Base-by-base conservation (phyloP, 2,888 invertebrate genomes). In the Scrobipalpa costella region DNA sequence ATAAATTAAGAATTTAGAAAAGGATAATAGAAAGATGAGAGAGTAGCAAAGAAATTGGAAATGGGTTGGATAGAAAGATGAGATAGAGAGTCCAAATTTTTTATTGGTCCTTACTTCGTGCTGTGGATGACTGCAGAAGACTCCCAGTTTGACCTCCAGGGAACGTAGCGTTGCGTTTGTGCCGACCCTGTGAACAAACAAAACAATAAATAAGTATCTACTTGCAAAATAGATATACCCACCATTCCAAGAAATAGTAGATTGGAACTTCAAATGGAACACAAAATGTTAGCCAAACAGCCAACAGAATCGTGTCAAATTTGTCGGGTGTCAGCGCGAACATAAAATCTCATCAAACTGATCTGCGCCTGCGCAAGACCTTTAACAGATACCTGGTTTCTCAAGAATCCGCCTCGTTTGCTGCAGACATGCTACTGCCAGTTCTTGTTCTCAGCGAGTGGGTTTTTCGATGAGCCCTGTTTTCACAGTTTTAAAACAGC, bases 131-230 rank as follows among this genome's bases (percentile, higher is more conserved):
- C 77, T 94, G 94, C 68, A 93, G 85, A 62, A 94, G 86, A 69
- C 93, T 93, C 59, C 93, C 94, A 11, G 94, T 92, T 80, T 95
- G 95, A 13, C 95, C 94, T 19, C 95, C 95, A 40, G 96, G 95
- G 85, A 95, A 95, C 34, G 95, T 96, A 11, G 95, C 95, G 80
- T 96, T 96, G 65, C 96, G 90, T 86, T 96, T 96, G 80, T 96
- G 95, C 60, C 96, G 94, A 65, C 95, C 95, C 93, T 94, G 91
- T 15, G 77, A 78, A 81, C 75, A 83, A 84, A 61, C 62, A 63
- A 57, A 63, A 15, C 27, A n/a, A 34, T 34, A 57, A 57, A 34
- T n/a, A 6, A 57, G 27, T 11, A 34, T 0, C 21, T 21, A 5
- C 27, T 27, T 17, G 13, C 13, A 40, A 13, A 13, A 40, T 40